Conservation (phyloP, 2,113 vertebrate genomes). For the Columbina picui region DNA sequence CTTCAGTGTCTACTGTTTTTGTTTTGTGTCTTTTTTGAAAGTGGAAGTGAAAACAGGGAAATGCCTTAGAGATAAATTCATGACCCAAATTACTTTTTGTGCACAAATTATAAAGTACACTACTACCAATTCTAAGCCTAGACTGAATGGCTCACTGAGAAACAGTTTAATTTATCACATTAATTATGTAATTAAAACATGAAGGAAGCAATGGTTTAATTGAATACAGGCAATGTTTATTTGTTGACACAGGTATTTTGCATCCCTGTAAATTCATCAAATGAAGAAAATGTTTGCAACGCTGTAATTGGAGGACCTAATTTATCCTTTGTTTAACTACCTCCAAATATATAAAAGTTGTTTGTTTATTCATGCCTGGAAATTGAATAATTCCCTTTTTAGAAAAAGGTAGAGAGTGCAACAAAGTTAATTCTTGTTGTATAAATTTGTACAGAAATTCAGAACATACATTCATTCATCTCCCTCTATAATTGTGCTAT, state of each 20-base stretch:
- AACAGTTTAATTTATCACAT: constrained; percentile 56
- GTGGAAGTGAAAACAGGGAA: neutral
- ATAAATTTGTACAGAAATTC: neutral
- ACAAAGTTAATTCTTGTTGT: constrained; percentile 11
- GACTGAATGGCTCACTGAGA: neutral
- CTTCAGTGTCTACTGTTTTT: neutral
- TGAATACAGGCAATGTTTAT: constrained; percentile 46
- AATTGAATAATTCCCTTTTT: constrained; percentile 9
- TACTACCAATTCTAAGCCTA: neutral
- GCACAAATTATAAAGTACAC: neutral
- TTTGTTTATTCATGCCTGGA: constrained; percentile 50
- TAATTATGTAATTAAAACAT: constrained; percentile 59
- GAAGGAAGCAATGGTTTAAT: constrained; percentile 39
- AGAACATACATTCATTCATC: constrained; percentile 2
- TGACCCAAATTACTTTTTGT: constrained; percentile 27
- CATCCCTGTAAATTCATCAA: constrained; percentile 40
- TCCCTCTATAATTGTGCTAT: neutral
- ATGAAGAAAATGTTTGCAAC: constrained; percentile 26
- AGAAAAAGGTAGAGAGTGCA: neutral
- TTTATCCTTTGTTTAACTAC: constrained; percentile 47
- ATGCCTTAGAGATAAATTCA: neutral
- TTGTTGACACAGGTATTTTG: constrained; percentile 45
- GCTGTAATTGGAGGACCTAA: constrained; percentile 37
- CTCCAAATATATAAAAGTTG: constrained; percentile 39
- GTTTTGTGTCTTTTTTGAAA: neutral